Percentiles rank a stretch among this genome's conserved stretches.
phyloP scores from a whole-genome alignment of 2,113 vertebrate genomes.

The Mirza zaza region DNA sequence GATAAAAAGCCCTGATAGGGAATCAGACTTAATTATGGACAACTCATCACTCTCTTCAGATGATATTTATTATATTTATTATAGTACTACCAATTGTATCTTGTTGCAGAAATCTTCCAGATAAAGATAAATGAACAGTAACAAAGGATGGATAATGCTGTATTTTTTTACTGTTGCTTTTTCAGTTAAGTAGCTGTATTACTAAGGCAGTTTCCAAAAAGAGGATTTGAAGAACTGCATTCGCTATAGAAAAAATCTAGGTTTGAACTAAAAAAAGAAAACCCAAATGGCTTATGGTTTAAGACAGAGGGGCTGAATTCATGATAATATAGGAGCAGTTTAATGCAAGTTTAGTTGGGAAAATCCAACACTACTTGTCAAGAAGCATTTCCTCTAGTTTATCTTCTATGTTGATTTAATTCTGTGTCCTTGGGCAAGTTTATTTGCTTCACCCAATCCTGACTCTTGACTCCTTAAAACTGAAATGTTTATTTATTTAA shows the following conservation, averaged over 20 bases:
- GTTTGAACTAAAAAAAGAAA: slow-evolving; percentile 56
- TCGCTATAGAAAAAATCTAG: slow-evolving; percentile 57
- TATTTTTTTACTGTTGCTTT: slow-evolving; percentile 43
- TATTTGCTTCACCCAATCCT: slow-evolving; percentile 9
- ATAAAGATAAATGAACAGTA: slow-evolving; percentile 60
- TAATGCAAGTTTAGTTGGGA: slow-evolving; percentile 4
- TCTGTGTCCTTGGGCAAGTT: slow-evolving; percentile 25
- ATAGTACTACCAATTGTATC: slow-evolving; percentile 23
- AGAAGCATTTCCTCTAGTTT: slow-evolving; percentile 34
- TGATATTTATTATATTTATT: slow-evolving; percentile 75
- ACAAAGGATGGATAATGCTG: slow-evolving; percentile 32
- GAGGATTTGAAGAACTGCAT: slow-evolving; percentile 51
- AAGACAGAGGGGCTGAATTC: slow-evolving; percentile 55
- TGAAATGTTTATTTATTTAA: slow-evolving; percentile 45
- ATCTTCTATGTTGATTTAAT: slow-evolving; percentile 16
- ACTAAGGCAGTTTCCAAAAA: slow-evolving; percentile 56
- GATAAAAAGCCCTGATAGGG: slow-evolving; percentile 78
- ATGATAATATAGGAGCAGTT: slow-evolving; percentile 32
- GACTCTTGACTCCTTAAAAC: slow-evolving; percentile 35
- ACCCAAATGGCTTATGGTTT: slow-evolving; percentile 22
- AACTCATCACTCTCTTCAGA: slow-evolving; percentile 78
- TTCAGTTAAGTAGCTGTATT: slow-evolving; percentile 53
- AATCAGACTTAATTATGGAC: slow-evolving; percentile 83
- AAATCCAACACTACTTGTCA: slow-evolving; percentile 20
- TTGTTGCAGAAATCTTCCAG: slow-evolving; percentile 55